Evolutionary conservation across 2,113 vertebrate species (phyloP).

Genomic region (Odocoileus virginianus): DNA sequence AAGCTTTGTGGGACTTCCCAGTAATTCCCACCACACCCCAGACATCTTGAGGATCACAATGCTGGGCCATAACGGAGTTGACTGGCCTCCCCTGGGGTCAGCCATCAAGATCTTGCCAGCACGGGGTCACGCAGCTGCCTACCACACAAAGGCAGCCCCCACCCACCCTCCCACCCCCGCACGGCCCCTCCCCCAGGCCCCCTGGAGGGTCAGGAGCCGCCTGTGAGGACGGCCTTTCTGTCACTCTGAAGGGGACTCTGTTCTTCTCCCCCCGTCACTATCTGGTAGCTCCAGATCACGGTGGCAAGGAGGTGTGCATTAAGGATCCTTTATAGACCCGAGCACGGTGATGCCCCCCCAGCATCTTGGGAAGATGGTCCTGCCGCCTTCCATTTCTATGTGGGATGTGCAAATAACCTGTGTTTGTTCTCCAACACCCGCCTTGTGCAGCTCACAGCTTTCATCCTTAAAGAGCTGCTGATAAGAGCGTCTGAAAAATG

Average conservation of each 20-base stretch:
- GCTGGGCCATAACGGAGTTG: fast-evolving
- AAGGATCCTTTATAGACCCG: neutral
- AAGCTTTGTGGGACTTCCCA: neutral
- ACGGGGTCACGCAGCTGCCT: fast-evolving
- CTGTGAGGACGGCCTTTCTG: neutral
- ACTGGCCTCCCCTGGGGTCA: neutral
- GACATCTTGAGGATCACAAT: fast-evolving
- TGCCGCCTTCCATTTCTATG: neutral
- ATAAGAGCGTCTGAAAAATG: slow-evolving; percentile 70
- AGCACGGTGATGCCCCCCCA: fast-evolving
- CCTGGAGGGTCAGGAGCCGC: neutral
- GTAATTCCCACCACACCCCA: neutral
- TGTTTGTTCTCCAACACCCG: neutral
- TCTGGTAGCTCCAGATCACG: neutral
- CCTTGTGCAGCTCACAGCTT: slow-evolving; percentile 54
- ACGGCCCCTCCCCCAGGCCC: neutral
- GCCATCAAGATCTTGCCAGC: neutral
- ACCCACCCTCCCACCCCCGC: fast-evolving
- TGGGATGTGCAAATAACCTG: neutral
- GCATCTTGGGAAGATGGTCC: neutral
- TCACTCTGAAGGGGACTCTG: neutral
- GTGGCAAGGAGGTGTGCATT: fast-evolving
- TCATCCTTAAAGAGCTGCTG: slow-evolving; percentile 74
- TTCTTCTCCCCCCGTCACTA: neutral
- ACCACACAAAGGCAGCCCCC: neutral